These are phyloP conservation scores for Raja brachyura DNA, from an alignment of 2,113 vertebrate species.

Conservation along the genomic window DNA sequence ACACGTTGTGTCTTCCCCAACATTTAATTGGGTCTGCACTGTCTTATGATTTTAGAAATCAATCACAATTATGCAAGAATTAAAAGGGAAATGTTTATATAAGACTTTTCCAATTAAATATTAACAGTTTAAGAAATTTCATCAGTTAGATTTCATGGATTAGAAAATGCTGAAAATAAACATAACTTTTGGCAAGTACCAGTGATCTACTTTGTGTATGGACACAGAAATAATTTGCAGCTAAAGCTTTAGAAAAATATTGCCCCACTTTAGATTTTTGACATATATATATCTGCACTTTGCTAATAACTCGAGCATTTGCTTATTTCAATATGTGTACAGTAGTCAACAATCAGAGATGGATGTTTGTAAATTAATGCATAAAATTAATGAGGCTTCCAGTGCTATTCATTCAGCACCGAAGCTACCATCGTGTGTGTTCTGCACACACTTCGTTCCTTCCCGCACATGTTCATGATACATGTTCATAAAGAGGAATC, in stretches of 20 bases:
- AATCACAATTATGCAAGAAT: background rate
- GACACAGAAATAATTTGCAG: background rate
- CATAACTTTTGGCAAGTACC: background rate
- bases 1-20: background rate
- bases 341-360: background rate
- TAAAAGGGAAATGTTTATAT: background rate
- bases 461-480: constrained; percentile 1
- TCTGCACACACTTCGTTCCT: too few species aligned
- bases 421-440: background rate
- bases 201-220: background rate
- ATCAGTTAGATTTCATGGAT: background rate
- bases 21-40: background rate
- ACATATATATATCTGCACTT: background rate
- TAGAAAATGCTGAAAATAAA: background rate
- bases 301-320: background rate
- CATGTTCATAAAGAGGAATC: constrained; percentile 9
- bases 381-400: constrained; percentile 17
- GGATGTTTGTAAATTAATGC: background rate
- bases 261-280: constrained; percentile 7
- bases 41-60: background rate
- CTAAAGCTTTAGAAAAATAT: background rate
- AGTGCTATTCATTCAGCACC: background rate
- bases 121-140: background rate
- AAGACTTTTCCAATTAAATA: too few species aligned
- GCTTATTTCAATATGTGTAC: background rate